Conservation (phyloP, 1,140 invertebrate species). For the Tetranychus urticae region DNA sequence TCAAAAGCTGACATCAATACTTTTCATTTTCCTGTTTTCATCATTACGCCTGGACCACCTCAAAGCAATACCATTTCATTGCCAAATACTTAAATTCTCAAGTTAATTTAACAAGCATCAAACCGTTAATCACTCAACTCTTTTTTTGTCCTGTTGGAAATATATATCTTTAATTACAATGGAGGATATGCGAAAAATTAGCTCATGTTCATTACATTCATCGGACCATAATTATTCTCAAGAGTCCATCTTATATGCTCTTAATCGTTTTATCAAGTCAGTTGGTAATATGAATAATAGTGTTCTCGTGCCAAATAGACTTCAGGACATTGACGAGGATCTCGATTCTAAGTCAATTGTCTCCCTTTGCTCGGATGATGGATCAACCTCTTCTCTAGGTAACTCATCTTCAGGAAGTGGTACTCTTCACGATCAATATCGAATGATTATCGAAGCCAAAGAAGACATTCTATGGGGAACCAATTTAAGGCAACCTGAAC, state of each 20-base stretch:
- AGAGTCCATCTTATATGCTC: slow-evolving; percentile 57
- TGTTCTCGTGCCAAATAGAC: slow-evolving; percentile 54
- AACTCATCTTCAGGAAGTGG: slow-evolving; percentile 23
- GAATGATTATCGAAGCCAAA: slow-evolving; percentile 55
- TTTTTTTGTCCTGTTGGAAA: too few relatives aligned
- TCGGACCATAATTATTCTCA: slow-evolving; percentile 20
- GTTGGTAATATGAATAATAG: slow-evolving; percentile 71
- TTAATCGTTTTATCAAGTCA: slow-evolving; percentile 63
- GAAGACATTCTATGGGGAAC: slow-evolving; percentile 52
- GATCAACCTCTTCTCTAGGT: neutral
- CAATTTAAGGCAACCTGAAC: slow-evolving; percentile 10
- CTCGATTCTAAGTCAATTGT: neutral
- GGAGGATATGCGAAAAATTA: neutral
- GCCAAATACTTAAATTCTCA: too few relatives aligned
- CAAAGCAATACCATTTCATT: too few relatives aligned
- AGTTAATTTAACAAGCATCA: too few relatives aligned
- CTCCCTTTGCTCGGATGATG: neutral
- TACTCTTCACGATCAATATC: slow-evolving; percentile 54
- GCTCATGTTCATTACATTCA: neutral
- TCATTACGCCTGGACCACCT: too few relatives aligned
- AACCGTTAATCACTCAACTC: too few relatives aligned
- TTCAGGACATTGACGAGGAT: slow-evolving; percentile 47
- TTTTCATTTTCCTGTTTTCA: too few relatives aligned
- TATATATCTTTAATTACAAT: neutral
- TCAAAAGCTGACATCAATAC: too few relatives aligned